These are phyloP conservation scores for Mionectes olivaceus DNA, from an alignment of 2,797 vertebrate species.

Conservation along the genomic window DNA sequence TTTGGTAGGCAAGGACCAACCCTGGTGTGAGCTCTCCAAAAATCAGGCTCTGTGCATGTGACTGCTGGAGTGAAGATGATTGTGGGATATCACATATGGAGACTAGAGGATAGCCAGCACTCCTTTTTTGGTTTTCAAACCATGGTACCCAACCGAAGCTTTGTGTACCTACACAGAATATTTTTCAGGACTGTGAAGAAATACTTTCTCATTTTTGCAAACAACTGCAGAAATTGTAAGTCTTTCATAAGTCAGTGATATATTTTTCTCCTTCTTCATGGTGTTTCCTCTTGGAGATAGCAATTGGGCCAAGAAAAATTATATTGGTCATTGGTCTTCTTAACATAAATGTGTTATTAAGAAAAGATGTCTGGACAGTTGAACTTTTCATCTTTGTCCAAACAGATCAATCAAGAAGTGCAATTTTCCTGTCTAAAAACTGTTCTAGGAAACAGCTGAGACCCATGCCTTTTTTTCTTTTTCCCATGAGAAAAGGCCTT, in stretches of 20 bases:
- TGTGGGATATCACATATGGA: not conserved
- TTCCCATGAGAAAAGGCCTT: not conserved
- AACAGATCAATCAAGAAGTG: not conserved
- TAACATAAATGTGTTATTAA: not conserved
- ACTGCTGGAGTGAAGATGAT: not conserved
- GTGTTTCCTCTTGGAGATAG: not conserved
- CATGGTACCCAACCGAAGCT: not conserved
- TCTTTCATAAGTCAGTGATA: not conserved
- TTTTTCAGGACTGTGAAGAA: not conserved
- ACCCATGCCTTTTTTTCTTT: not conserved
- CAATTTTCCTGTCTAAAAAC: not conserved
- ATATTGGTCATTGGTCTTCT: not conserved
- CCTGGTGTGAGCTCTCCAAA: not conserved
- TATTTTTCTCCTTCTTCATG: not conserved
- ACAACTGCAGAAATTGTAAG: not conserved
- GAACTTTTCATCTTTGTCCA: not conserved
- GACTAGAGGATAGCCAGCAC: not conserved
- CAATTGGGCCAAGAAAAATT: not conserved
- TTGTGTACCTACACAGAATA: not conserved
- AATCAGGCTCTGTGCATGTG: not conserved
- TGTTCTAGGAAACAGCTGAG: not conserved
- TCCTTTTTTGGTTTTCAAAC: not conserved
- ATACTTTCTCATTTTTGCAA: not conserved
- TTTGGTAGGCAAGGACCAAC: not conserved
- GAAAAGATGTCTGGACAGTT: not conserved